Evolutionary conservation across 2,113 vertebrate species (phyloP).

Genomic region (Scophthalmus maximus): DNA sequence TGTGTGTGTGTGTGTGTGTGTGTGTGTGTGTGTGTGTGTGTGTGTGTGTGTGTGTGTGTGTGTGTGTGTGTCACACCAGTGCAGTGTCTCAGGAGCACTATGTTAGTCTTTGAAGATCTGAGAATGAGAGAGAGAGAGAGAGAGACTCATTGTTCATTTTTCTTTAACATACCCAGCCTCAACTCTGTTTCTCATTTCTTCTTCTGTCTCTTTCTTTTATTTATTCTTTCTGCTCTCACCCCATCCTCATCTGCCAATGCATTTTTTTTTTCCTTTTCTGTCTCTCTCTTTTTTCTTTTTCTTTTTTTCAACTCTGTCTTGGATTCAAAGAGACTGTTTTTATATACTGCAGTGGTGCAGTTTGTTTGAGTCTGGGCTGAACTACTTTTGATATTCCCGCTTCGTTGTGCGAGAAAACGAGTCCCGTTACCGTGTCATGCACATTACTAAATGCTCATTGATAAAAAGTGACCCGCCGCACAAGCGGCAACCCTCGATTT

Average conservation of each 20-base stretch:
- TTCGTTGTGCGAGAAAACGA: slow-evolving; percentile 9
- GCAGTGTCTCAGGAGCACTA: slow-evolving; percentile 61
- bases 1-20: slow-evolving; percentile 16
- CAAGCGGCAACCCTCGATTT: background rate
- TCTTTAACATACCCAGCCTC: slow-evolving; percentile 34
- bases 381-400: slow-evolving; percentile 41
- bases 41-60: slow-evolving; percentile 28
- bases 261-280: slow-evolving; percentile 1
- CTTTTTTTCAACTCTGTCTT: slow-evolving; percentile 15
- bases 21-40: slow-evolving; percentile 28
- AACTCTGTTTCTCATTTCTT: slow-evolving; percentile 45
- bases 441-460: slow-evolving; percentile 10
- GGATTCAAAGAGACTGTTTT: slow-evolving; percentile 42
- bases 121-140: slow-evolving; percentile 31
- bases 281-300: background rate
- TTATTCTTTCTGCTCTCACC: slow-evolving; percentile 48
- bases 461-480: slow-evolving; percentile 27
- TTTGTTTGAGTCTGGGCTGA: slow-evolving; percentile 28
- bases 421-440: slow-evolving; percentile 1
- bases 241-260: slow-evolving; percentile 29
- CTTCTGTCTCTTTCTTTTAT: slow-evolving; percentile 50
- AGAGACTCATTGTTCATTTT: slow-evolving; percentile 38
- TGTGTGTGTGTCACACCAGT: slow-evolving; percentile 36
- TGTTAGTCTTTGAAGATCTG: slow-evolving; percentile 72
- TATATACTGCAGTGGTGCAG: slow-evolving; percentile 32